Evolutionary conservation across 2,888 invertebrate species (phyloP), one percentile per base, ranked within the genome.

Genomic region (Rhimphoctona megacephalus): DNA sequence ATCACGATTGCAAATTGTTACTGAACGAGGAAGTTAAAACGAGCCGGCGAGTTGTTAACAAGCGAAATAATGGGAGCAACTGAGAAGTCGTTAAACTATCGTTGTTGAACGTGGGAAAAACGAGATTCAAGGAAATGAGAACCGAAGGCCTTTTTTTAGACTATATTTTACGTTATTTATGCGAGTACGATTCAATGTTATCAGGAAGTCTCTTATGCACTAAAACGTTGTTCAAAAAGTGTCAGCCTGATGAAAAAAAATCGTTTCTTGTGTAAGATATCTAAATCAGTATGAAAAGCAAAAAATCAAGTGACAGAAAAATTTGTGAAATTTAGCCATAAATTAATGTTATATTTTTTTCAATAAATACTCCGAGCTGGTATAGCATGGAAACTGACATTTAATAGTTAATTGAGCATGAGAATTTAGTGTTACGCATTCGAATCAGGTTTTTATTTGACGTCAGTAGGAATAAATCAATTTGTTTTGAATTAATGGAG

Each of bases 21-120:
- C 66, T 73, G 17, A 25, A 81, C 74, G 43, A 82, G 81, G 81
- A 82, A 82, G 76, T 82, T 76, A 11, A 36, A 49, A 49, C 25
- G 17, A 49, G 22, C 36, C 30, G 25, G 30, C n/a, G 36, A 64
- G 61, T 76, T 82, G 43, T 61, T 43, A 64, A 66, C 43, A 36
- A 69, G 69, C 33, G 2, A 64, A 86, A 84, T 78, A 86, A 83
- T 78, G 39, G 67, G 81, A 64, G 52, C 57, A 72, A 72, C 69
- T 61, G 46, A 70, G 54, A 66, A 84, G 84, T 73, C 66, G 78
- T 78, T 64, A 81, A 86, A 86, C 84, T 43, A 73, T 61, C 36
- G 57, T 67, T 43, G 25, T 61, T 30, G 25, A 77, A 78, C 72
- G 81, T 57, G 69, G 66, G 78, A 69, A 66, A 81, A 80, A 64